These are phyloP conservation scores for Drosophila atripex DNA, from an alignment of 2,888 invertebrate genomes.

Conservation along the genomic window DNA sequence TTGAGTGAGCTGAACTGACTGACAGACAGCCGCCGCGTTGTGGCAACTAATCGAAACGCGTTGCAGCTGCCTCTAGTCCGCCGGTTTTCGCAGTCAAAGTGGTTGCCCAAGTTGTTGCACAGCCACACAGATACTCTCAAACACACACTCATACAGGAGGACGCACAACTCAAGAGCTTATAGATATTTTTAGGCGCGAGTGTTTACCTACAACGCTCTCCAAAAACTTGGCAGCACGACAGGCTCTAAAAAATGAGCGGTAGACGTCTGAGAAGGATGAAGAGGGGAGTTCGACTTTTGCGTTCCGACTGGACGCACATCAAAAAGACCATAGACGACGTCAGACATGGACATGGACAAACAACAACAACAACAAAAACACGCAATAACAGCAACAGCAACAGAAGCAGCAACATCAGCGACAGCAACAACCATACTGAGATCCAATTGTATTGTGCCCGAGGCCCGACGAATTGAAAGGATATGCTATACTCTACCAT, in stretches of 20 bases:
- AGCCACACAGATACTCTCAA: slow-evolving; percentile 27
- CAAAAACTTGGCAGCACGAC: slow-evolving; percentile 63
- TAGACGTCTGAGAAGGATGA: background rate
- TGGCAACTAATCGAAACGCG: slow-evolving; percentile 77
- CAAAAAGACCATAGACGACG: slow-evolving; percentile 56
- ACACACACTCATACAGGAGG: slow-evolving; percentile 7
- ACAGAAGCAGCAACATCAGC: slow-evolving; percentile 3
- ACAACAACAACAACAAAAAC: slow-evolving; percentile 60
- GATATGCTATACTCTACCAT: slow-evolving; percentile 31
- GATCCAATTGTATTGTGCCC: slow-evolving; percentile 53
- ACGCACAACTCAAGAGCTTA: slow-evolving; percentile 56
- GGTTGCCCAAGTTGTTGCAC: slow-evolving; percentile 71
- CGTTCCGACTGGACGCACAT: slow-evolving; percentile 75
- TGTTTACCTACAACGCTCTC: slow-evolving; percentile 74
- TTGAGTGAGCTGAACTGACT: slow-evolving; percentile 49
- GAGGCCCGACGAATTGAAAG: slow-evolving; percentile 54
- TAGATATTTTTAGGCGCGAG: slow-evolving; percentile 78
- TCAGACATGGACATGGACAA: slow-evolving; percentile 73
- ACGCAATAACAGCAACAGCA: slow-evolving; percentile 15
- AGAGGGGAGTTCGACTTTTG: slow-evolving; percentile 37
- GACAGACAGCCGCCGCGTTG: slow-evolving; percentile 60
- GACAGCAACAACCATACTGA: slow-evolving; percentile 16
- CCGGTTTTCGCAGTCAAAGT: slow-evolving; percentile 56
- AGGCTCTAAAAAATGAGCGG: slow-evolving; percentile 14
- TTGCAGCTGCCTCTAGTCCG: slow-evolving; percentile 68